Evolutionary conservation across 2,888 invertebrate genomes (phyloP), one percentile per base, ranked within the genome.

Genomic region (Hesperia comma): DNA sequence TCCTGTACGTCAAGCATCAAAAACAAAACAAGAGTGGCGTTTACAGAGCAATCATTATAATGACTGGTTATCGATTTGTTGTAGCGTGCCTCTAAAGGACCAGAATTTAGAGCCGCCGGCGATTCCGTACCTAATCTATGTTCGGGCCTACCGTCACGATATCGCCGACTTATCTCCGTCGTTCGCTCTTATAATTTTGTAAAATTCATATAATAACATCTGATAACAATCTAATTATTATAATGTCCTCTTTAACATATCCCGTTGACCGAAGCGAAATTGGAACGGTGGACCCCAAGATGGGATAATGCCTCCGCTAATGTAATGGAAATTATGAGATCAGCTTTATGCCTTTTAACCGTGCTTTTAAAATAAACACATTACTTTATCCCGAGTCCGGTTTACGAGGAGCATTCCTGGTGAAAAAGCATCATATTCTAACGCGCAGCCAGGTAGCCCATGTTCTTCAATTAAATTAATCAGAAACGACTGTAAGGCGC

Each of bases 161-260:
- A 89, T 86, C 84, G 81, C 77, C 85, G 84, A 87, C 85, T 86
- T 88, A 89, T 90, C 90, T 87, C 82, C 79, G 81, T 87, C 85
- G 86, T 79, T 82, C 80, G 77, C 83, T 87, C 83, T 90, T 90
- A 90, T 90, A 90, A 90, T 92, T 91, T 90, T 85, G 82, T 83
- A 81, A 90, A 92, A 90, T 91, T 88, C 89, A 84, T 90, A 90
- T 90, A 90, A 92, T 91, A 91, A 90, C 81, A 86, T 90, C 89
- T 88, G 90, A 91, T 91, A 91, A 90, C 90, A 87, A 90, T 91
- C 90, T 90, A 89, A 92, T 91, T 91, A 90, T 92, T 89, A 90
- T 92, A 92, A 92, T 91, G 88, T 89, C 87, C 91, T 91, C 83
- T 88, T 92, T 91, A 92, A 89, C 88, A 91, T 92, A 90, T 88